phyloP scores from a whole-genome alignment of 2,113 vertebrate genomes.

The Oncorhynchus clarkii region DNA sequence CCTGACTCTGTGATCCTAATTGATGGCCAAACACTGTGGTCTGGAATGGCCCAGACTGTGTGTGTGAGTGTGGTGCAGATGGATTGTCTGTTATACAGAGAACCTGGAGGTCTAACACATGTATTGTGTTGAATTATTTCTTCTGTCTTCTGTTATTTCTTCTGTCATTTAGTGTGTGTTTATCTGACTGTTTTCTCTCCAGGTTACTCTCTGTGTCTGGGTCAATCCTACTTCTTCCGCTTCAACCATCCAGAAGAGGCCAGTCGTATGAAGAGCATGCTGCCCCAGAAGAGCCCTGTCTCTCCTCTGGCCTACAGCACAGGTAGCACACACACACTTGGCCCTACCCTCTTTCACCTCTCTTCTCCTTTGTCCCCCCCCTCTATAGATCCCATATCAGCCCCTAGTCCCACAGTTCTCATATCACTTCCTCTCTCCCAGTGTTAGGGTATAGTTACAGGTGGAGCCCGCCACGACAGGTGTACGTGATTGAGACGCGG shows the following conservation, averaged over 20 bases:
- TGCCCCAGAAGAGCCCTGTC: constrained; percentile 74
- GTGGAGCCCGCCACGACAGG: background rate
- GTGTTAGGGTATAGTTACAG: constrained; percentile 1
- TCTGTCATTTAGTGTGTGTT: background rate
- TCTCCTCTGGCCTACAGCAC: constrained; percentile 74
- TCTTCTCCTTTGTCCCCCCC: constrained; percentile 4
- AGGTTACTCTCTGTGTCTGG: constrained; percentile 80
- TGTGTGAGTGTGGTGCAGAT: constrained; percentile 5
- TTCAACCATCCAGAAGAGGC: constrained; percentile 81
- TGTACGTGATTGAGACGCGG: constrained; percentile 11
- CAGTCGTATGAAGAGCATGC: constrained; percentile 79
- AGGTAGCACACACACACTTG: constrained; percentile 52
- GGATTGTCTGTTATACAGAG: too few species aligned
- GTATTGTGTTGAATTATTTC: background rate
- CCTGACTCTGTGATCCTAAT: constrained; percentile 60
- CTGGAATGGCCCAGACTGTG: constrained; percentile 23
- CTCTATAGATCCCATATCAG: background rate
- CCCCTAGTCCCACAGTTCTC: background rate
- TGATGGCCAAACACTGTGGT: constrained; percentile 63
- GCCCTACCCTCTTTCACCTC: constrained; percentile 12
- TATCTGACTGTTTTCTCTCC: constrained; percentile 23
- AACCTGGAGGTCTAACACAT: too few species aligned
- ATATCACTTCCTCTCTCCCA: background rate
- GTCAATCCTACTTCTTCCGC: constrained; percentile 78
- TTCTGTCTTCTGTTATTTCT: background rate